These are phyloP conservation scores for Prochilodus magdalenae DNA, from an alignment of 2,113 vertebrate species.

Conservation along the genomic window DNA sequence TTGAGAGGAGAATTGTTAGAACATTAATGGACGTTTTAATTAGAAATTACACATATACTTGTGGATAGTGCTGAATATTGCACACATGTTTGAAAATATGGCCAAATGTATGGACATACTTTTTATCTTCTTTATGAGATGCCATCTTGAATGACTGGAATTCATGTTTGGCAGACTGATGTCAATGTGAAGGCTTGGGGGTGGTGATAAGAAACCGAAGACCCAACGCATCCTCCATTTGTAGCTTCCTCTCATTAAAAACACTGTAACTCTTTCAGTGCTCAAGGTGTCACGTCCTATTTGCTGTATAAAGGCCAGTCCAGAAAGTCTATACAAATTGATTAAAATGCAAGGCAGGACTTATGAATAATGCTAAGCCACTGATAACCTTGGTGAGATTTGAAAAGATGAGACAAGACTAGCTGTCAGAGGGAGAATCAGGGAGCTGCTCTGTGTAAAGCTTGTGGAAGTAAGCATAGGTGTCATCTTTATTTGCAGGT, in stretches of 20 bases:
- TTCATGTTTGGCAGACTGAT: constrained; percentile 28
- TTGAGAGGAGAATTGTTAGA: too few species aligned
- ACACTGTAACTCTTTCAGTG: constrained; percentile 1
- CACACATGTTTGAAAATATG: too few species aligned
- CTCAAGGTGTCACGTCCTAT: constrained; percentile 16
- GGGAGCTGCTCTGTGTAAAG: neutral
- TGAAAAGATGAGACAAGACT: constrained; percentile 12
- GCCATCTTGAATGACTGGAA: constrained; percentile 9
- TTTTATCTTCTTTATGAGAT: too few species aligned
- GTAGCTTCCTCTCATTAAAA: constrained; percentile 55
- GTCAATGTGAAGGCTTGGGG: too few species aligned
- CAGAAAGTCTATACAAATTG: constrained; percentile 18
- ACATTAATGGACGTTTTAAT: too few species aligned
- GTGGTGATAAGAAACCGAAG: too few species aligned
- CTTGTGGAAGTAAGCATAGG: neutral
- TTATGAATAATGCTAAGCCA: neutral
- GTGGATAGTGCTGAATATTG: too few species aligned
- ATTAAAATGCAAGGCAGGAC: constrained; percentile 3
- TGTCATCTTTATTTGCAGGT: neutral
- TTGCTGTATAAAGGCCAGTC: neutral
- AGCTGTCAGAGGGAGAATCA: constrained; percentile 8
- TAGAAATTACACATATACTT: too few species aligned
- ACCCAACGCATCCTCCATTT: too few species aligned
- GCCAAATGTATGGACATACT: too few species aligned
- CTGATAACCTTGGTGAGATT: neutral